These are phyloP conservation scores for Spodoptera litura DNA, from an alignment of 1,140 invertebrate genomes.

Conservation along the genomic window DNA sequence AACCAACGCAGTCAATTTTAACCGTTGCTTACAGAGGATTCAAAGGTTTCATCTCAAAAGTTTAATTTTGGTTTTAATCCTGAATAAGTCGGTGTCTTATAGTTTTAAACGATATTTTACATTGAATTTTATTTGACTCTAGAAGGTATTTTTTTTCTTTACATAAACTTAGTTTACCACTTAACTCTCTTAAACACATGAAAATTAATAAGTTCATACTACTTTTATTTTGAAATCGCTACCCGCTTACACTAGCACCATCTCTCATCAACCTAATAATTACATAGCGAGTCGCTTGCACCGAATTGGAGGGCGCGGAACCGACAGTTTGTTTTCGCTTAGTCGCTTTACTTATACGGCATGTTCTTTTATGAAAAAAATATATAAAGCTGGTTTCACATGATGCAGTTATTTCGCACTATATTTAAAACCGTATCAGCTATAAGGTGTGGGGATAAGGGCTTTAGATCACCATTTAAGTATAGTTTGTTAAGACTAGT, in stretches of 20 bases:
- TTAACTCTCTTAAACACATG: no score
- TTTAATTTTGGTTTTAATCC: no score
- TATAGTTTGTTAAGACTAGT: conserved; percentile 7
- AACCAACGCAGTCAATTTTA: no score
- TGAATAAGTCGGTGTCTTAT: no score
- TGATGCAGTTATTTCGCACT: conserved; percentile 25
- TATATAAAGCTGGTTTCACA: conserved; percentile 27
- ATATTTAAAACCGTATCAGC: conserved; percentile 30
- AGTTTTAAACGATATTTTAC: no score
- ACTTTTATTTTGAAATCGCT: not conserved
- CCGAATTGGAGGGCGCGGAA: conserved; percentile 61
- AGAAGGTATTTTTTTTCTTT: no score
- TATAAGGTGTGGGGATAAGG: conserved; percentile 15
- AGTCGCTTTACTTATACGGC: conserved; percentile 36
- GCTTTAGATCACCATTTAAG: conserved; percentile 1
- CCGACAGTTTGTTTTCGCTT: conserved; percentile 60
- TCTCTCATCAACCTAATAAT: conserved; percentile 60
- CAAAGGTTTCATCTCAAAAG: no score
- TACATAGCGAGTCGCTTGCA: conserved; percentile 55
- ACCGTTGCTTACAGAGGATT: no score
- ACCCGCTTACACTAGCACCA: conserved; percentile 20
- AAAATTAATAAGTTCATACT: no score
- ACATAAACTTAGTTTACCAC: no score
- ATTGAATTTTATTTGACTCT: no score
- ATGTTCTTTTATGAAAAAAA: conserved; percentile 13